Evolutionary conservation across 2,888 invertebrate genomes (phyloP), one percentile per base, ranked within the genome.

Genomic region (Chironomus tentans): DNA sequence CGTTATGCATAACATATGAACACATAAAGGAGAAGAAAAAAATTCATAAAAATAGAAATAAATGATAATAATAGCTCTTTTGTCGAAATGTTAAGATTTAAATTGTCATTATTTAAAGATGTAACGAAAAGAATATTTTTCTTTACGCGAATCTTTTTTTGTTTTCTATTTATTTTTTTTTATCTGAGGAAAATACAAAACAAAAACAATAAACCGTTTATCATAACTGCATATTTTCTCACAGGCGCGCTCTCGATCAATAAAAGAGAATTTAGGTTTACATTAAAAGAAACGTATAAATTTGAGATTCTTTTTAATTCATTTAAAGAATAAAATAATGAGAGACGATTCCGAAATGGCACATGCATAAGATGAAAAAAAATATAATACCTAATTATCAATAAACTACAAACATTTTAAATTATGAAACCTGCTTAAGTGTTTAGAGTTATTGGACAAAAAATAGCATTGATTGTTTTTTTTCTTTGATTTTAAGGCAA

Each of bases 401-500:
- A 73, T 62, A 62, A 73, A 28, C 48, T 21, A 50, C 22, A 73
- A 73, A 21, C 18, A 22, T 13, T 24, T 62, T 46, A 62, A 73
- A 61, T 73, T 56, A 73, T 24, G 13, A 73, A 73, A 62, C 13
- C 62, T 61, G 72, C 72, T 73, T 73, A 48, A 62, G 62, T 73
- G 72, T 73, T 73, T 73, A 73, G 72, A 73, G 62, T 62, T 38
- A 73, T 62, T 38, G 28, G 72, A 71, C 47, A 71, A 71, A 71
- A 46, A 48, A 50, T 70, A 72, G 72, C 72, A 72, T 62, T 62
- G 72, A 73, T 73, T 73, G 65, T 74, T 74, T 68, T 68, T 68
- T 61, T 47, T 48, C 62, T 48, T 10, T 38, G 22, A 62, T 74
- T 68, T 74, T 74, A 68, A 74, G 74, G 24, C 46, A 74, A 74